Conservation (phyloP, 2,888 invertebrate genomes). For the Danaus chrysippus region DNA sequence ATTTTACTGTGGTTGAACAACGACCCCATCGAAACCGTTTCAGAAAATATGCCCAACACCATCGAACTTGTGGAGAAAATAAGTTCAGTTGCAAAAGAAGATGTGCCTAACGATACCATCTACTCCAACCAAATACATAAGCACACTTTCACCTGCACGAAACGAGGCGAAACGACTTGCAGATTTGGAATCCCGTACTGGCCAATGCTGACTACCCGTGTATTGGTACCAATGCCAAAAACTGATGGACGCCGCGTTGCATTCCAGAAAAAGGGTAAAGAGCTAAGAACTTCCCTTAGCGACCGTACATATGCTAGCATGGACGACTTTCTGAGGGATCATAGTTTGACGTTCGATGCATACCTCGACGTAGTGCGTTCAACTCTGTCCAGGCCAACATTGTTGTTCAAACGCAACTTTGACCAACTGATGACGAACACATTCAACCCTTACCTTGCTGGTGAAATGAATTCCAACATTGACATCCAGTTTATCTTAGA, state of each 20-base stretch:
- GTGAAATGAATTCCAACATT: no score
- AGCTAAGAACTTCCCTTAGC: no score
- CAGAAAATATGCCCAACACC: slow-evolving; percentile 43
- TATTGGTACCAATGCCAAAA: slow-evolving; percentile 43
- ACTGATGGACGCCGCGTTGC: slow-evolving; percentile 40
- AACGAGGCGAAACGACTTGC: slow-evolving; percentile 41
- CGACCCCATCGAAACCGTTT: slow-evolving; percentile 43
- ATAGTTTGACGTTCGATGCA: no score
- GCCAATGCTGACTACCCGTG: slow-evolving; percentile 41
- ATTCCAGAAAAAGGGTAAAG: slow-evolving; percentile 41
- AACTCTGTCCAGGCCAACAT: slow-evolving; percentile 40
- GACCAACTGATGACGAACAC: no score
- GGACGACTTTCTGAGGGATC: no score
- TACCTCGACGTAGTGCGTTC: slow-evolving; percentile 41
- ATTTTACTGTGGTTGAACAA: slow-evolving; percentile 52
- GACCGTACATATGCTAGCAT: no score
- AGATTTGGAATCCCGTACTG: slow-evolving; percentile 44
- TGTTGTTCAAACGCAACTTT: no score
- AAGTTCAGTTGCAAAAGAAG: slow-evolving; percentile 39
- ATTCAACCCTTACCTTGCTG: no score
- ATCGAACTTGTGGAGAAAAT: slow-evolving; percentile 44
- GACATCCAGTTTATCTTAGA: no score
- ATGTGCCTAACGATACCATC: slow-evolving; percentile 37
- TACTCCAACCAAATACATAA: slow-evolving; percentile 45
- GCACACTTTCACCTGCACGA: slow-evolving; percentile 41